Percentiles rank a stretch among this genome's conserved stretches.
phyloP scores from a whole-genome alignment of 1,140 invertebrate species.

The Homalodisca vitripennis region DNA sequence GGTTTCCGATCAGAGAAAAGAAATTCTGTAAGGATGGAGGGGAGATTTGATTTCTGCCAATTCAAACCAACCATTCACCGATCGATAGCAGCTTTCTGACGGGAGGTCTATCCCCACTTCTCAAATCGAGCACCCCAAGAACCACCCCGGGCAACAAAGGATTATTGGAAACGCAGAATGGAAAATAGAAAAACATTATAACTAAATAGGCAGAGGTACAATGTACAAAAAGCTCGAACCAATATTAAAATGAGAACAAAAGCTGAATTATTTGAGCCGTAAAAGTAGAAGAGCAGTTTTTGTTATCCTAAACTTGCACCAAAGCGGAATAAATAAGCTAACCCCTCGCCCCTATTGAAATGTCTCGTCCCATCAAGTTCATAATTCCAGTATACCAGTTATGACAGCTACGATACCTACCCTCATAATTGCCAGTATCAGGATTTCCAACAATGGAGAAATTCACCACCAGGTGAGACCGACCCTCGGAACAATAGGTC shows the following conservation, averaged over 20 bases:
- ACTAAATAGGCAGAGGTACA: not conserved
- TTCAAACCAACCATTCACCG: slow-evolving; percentile 18
- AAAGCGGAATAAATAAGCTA: too few species aligned
- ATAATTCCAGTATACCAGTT: slow-evolving; percentile 20
- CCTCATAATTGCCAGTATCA: slow-evolving; percentile 17
- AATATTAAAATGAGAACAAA: too few species aligned
- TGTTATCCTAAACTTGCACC: too few species aligned
- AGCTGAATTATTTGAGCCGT: too few species aligned
- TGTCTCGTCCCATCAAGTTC: slow-evolving; percentile 13
- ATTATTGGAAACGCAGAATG: not conserved
- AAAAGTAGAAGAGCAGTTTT: too few species aligned
- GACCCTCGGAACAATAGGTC: slow-evolving; percentile 3
- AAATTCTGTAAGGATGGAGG: not conserved
- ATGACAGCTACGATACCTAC: slow-evolving; percentile 31
- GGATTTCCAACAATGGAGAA: slow-evolving; percentile 24
- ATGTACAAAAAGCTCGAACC: too few species aligned
- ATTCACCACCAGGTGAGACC: slow-evolving; percentile 23
- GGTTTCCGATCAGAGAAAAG: not conserved
- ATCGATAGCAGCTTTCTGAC: slow-evolving; percentile 26
- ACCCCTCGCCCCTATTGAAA: slow-evolving; percentile 7
- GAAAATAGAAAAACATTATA: not conserved
- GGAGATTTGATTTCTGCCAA: slow-evolving; percentile 19
- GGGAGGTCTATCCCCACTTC: slow-evolving; percentile 7
- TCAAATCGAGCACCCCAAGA: not conserved
- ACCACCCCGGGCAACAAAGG: not conserved